Conservation (phyloP, 2,888 invertebrate species). For the Archips crataeganus region DNA sequence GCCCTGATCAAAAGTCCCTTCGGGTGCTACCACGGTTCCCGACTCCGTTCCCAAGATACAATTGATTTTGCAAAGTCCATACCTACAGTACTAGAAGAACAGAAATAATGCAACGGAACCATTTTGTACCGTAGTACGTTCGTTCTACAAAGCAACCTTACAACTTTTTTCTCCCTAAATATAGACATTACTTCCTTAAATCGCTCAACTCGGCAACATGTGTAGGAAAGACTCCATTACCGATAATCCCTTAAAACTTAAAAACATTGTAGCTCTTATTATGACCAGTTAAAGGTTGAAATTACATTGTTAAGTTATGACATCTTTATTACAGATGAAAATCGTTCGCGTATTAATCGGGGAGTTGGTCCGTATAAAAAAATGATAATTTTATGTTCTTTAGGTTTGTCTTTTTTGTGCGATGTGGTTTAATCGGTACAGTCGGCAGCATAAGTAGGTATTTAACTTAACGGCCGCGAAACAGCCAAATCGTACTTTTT, state of each 20-base stretch:
- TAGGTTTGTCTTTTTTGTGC: background rate
- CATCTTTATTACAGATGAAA: slow-evolving; percentile 68
- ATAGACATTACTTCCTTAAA: slow-evolving; percentile 41
- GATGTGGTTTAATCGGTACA: no score
- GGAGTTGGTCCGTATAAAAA: slow-evolving; percentile 56
- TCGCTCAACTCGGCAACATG: slow-evolving; percentile 34
- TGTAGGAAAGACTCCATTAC: slow-evolving; percentile 57
- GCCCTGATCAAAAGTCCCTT: no score
- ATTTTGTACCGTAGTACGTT: background rate
- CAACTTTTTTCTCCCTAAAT: slow-evolving; percentile 28
- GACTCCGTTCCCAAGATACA: no score
- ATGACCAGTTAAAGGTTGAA: background rate
- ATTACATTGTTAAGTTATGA: slow-evolving; percentile 50
- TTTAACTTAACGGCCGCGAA: no score
- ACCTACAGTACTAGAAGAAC: background rate
- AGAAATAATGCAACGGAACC: slow-evolving; percentile 18
- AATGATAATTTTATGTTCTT: slow-evolving; percentile 40
- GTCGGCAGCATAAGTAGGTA: no score
- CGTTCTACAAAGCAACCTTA: background rate
- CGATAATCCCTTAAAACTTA: slow-evolving; percentile 72
- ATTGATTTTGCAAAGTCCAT: no score
- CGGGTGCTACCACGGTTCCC: no score
- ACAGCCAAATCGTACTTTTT: no score
- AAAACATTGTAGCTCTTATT: slow-evolving; percentile 39
- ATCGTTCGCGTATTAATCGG: slow-evolving; percentile 56